Percentiles rank a stretch among this genome's conserved stretches.
Evolutionary conservation across 2,113 vertebrate species (phyloP).

Genomic region (Phylloscopus trochiloides): DNA sequence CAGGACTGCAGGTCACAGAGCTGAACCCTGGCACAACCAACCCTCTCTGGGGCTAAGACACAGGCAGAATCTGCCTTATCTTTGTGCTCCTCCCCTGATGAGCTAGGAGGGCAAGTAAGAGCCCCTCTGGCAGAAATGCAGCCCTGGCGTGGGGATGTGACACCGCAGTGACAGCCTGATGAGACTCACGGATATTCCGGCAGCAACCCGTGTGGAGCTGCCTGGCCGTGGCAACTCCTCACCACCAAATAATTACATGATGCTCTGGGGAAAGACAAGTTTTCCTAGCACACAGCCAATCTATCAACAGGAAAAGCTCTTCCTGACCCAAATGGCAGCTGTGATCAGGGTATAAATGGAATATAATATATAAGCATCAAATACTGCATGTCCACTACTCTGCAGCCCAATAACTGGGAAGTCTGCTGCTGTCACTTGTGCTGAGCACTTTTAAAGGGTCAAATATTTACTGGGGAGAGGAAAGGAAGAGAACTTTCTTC

Average conservation of each 20-base stretch:
- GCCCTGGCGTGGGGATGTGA: not conserved
- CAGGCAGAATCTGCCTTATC: not conserved
- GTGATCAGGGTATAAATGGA: not conserved
- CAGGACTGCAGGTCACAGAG: not conserved
- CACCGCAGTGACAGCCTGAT: not conserved
- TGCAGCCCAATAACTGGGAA: not conserved
- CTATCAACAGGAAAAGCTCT: not conserved
- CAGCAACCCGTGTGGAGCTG: not conserved
- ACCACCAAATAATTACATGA: not conserved
- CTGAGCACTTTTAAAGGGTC: not conserved
- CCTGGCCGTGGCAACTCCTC: slow-evolving; percentile 5
- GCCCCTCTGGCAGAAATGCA: not conserved
- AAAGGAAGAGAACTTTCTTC: not conserved
- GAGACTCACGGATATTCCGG: not conserved
- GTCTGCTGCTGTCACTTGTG: not conserved
- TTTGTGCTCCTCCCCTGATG: not conserved
- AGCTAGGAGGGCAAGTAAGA: not conserved
- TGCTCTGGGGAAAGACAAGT: slow-evolving; percentile 49
- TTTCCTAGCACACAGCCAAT: slow-evolving; percentile 13
- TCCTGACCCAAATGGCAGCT: slow-evolving; percentile 9
- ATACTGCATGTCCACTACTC: not conserved
- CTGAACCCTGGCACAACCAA: not conserved
- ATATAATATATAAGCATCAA: not conserved
- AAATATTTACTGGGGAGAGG: not conserved
- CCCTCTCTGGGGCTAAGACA: not conserved